A percentile compares a stretch with the other conserved stretches of the same genome.
Evolutionary conservation across 2,888 invertebrate species (phyloP).

Genomic region (Tetramorium bicarinatum): DNA sequence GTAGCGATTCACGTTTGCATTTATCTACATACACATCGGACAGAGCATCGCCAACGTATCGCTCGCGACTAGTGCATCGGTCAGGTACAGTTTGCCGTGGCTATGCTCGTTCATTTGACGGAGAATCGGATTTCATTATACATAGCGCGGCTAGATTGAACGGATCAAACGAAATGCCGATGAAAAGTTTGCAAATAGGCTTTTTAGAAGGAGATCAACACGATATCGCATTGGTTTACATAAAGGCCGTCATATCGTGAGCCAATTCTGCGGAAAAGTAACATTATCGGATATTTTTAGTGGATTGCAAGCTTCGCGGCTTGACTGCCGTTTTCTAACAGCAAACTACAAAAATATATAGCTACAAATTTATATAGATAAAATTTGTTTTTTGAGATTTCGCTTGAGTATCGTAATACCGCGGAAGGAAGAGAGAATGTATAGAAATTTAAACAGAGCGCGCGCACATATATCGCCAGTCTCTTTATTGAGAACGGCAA

Average conservation of each 20-base stretch:
- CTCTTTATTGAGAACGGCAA: constrained; percentile 57
- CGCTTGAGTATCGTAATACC: neutral
- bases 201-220: constrained; percentile 53
- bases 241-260: constrained; percentile 41
- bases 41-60: constrained; percentile 31
- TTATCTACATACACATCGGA: constrained; percentile 27
- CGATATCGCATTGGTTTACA: constrained; percentile 51
- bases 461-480: neutral
- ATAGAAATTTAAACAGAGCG: neutral
- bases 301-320: constrained; percentile 15
- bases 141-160: constrained; percentile 54
- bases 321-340: constrained; percentile 16
- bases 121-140: constrained; percentile 57
- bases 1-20: constrained; percentile 15
- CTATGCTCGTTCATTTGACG: constrained; percentile 55
- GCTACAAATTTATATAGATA: constrained; percentile 22
- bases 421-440: neutral
- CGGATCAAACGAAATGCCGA: constrained; percentile 57
- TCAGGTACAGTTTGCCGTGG: constrained; percentile 53
- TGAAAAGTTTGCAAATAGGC: constrained; percentile 55
- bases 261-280: constrained; percentile 46
- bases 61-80: constrained; percentile 37
- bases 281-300: constrained; percentile 52
- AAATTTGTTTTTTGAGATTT: constrained; percentile 16
- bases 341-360: neutral